Evolutionary conservation across 2,113 vertebrate species (phyloP).

Genomic region (Reinhardtius hippoglossoides): DNA sequence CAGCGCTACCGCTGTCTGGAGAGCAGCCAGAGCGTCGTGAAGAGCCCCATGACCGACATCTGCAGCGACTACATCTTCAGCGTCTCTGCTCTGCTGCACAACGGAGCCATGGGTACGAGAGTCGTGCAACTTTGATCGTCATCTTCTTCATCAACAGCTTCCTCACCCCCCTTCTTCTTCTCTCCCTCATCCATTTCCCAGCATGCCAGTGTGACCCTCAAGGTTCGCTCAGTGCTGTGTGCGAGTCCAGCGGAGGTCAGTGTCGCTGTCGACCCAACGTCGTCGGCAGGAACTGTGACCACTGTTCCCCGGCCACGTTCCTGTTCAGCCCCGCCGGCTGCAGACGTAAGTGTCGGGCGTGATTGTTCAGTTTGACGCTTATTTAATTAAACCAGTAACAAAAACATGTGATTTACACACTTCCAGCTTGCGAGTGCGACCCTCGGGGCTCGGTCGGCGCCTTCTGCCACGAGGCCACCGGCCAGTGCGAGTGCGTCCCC

Average conservation of each 20-base stretch:
- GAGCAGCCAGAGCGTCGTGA: conserved; percentile 93
- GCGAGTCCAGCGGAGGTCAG: conserved; percentile 90
- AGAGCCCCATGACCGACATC: conserved; percentile 93
- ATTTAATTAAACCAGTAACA: too few species aligned
- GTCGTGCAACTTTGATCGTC: neutral
- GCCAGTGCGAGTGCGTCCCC: conserved; percentile 90
- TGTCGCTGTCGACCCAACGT: conserved; percentile 92
- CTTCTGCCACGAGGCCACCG: conserved; percentile 88
- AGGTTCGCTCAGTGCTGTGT: conserved; percentile 91
- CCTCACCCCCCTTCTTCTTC: too few species aligned
- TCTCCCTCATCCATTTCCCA: conserved; percentile 51
- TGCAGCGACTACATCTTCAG: conserved; percentile 95
- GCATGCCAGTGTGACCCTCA: conserved; percentile 93
- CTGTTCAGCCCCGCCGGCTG: conserved; percentile 91
- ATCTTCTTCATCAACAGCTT: neutral
- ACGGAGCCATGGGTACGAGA: conserved; percentile 87
- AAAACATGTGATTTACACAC: neutral
- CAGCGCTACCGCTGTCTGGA: conserved; percentile 96
- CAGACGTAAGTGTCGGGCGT: conserved; percentile 82
- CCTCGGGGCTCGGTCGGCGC: conserved; percentile 82
- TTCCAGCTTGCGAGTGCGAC: conserved; percentile 89
- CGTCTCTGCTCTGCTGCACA: conserved; percentile 92
- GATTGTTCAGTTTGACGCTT: too few species aligned
- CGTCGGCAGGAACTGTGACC: conserved; percentile 89
- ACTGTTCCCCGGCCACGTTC: conserved; percentile 89